Conservation (phyloP, 2,888 invertebrate genomes). For the Malthinus flaveolus region DNA sequence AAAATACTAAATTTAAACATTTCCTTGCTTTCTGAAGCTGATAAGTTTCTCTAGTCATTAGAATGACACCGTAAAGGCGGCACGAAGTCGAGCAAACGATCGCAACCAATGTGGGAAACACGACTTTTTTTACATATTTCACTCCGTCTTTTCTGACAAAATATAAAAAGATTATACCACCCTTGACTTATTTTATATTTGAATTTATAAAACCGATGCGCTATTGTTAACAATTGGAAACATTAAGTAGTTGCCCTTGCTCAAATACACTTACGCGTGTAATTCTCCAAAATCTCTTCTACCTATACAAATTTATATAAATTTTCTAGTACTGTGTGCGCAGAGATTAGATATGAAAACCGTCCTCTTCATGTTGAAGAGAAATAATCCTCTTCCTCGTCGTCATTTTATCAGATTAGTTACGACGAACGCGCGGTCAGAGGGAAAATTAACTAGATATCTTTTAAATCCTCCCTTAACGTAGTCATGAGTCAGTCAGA, state of each 20-base stretch:
- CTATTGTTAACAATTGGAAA: neutral
- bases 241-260: neutral
- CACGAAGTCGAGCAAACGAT: slow-evolving; percentile 28
- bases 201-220: too few species aligned
- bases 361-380: slow-evolving; percentile 20
- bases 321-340: too few species aligned
- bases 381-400: slow-evolving; percentile 22
- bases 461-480: slow-evolving; percentile 41
- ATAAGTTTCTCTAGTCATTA: slow-evolving; percentile 32
- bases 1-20: slow-evolving; percentile 24
- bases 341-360: slow-evolving; percentile 16
- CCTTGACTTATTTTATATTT: too few species aligned
- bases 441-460: slow-evolving; percentile 49
- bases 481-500: slow-evolving; percentile 35
- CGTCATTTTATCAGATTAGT: slow-evolving; percentile 43
- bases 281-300: too few species aligned
- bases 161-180: too few species aligned
- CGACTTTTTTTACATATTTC: neutral
- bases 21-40: slow-evolving; percentile 25
- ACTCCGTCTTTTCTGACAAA: too few species aligned
- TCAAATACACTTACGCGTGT: neutral
- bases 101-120: slow-evolving; percentile 27
- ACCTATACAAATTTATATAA: too few species aligned
- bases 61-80: slow-evolving; percentile 32
- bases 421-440: slow-evolving; percentile 42